Percentiles rank a stretch among this genome's conserved stretches.
These are phyloP conservation scores for Penaeus monodon DNA, from an alignment of 2,888 invertebrate species.

Conservation along the genomic window DNA sequence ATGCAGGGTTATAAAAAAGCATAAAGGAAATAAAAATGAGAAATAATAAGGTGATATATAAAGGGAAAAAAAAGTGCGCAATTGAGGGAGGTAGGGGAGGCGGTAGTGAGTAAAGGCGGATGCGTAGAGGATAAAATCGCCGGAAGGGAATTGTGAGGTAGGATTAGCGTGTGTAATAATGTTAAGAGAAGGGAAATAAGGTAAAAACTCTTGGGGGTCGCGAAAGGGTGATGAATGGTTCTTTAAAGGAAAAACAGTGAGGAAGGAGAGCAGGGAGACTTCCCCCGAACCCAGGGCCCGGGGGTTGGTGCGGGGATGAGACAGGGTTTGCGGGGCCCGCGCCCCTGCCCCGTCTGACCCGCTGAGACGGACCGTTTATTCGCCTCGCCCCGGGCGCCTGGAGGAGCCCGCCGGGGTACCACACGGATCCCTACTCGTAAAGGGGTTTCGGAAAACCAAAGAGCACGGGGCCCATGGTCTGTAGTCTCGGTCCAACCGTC, in stretches of 20 bases:
- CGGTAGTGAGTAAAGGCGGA: too few relatives aligned
- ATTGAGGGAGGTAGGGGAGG: too few relatives aligned
- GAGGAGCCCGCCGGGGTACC: conserved; percentile 18
- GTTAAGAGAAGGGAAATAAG: too few relatives aligned
- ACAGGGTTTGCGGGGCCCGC: conserved; percentile 16
- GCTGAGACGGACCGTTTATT: conserved; percentile 47
- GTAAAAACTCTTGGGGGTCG: too few relatives aligned
- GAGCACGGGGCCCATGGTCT: neutral
- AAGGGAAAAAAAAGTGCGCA: too few relatives aligned
- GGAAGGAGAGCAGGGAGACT: conserved; percentile 2
- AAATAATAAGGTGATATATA: too few relatives aligned
- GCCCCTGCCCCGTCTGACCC: conserved; percentile 37
- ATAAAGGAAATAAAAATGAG: neutral
- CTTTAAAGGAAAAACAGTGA: neutral
- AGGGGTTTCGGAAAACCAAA: neutral
- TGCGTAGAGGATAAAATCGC: too few relatives aligned
- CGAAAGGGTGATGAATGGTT: too few relatives aligned
- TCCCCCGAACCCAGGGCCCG: neutral
- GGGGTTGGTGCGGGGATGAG: conserved; percentile 4
- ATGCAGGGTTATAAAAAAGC: neutral
- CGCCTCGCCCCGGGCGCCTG: neutral
- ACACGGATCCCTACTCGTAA: conserved; percentile 11
- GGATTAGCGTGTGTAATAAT: too few relatives aligned
- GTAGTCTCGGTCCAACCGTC: neutral
- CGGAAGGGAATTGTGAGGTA: too few relatives aligned